A percentile compares a stretch with the other conserved stretches of the same genome.
Conservation (phyloP, 2,888 invertebrate genomes). For the Anarsia innoxiella region DNA sequence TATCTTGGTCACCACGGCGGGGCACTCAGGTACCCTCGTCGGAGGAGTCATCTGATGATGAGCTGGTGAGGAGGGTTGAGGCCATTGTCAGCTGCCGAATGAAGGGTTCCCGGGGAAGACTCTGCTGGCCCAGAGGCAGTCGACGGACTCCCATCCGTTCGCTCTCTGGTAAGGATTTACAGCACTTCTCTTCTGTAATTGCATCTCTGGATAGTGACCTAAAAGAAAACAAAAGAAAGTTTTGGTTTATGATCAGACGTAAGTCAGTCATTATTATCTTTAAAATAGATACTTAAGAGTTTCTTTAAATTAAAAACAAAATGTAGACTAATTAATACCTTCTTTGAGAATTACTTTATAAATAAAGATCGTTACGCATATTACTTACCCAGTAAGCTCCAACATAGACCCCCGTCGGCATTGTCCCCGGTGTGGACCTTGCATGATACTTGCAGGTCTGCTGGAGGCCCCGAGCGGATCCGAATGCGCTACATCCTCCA, state of each 20-base stretch:
- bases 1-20: slow-evolving; percentile 66
- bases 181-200: slow-evolving; percentile 82
- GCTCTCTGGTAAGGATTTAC: slow-evolving; percentile 78
- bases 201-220: slow-evolving; percentile 79
- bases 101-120: slow-evolving; percentile 76
- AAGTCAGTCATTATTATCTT: neutral
- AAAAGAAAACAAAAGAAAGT: too few species aligned
- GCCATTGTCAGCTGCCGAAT: slow-evolving; percentile 77
- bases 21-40: slow-evolving; percentile 70
- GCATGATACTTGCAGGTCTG: slow-evolving; percentile 75
- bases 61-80: slow-evolving; percentile 77
- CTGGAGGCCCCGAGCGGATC: slow-evolving; percentile 79
- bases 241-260: too few species aligned
- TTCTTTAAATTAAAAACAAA: too few species aligned
- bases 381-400: slow-evolving; percentile 83
- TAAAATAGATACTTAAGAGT: too few species aligned
- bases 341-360: too few species aligned
- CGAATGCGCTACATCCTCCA: slow-evolving; percentile 77
- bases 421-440: slow-evolving; percentile 78
- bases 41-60: slow-evolving; percentile 73
- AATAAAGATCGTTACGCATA: too few species aligned
- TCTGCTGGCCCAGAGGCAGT: slow-evolving; percentile 71
- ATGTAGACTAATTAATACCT: too few species aligned
- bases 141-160: slow-evolving; percentile 69
- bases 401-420: slow-evolving; percentile 87